Conservation (phyloP, 2,888 invertebrate species). For the Petrolisthes manimaculis region DNA sequence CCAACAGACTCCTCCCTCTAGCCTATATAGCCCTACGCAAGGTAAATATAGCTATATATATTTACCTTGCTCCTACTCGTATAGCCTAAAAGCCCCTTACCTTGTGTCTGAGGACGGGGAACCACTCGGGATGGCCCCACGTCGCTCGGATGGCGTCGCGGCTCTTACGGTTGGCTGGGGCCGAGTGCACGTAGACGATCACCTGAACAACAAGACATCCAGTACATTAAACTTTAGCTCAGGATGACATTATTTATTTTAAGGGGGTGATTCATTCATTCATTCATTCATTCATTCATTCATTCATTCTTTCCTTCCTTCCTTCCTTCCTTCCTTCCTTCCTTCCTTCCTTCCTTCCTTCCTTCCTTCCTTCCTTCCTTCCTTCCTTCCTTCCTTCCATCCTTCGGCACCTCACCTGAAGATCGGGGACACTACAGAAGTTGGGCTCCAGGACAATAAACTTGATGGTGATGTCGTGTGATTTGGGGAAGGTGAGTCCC, state of each 20-base stretch:
- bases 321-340: not conserved
- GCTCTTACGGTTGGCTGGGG: not conserved
- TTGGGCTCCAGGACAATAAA: not conserved
- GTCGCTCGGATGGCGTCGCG: conserved; percentile 24
- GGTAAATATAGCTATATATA: too few relatives aligned
- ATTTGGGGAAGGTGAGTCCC: not conserved
- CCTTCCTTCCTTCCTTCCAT: too few relatives aligned
- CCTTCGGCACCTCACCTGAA: not conserved
- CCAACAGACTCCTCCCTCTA: too few relatives aligned
- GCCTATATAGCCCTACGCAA: not conserved
- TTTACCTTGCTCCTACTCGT: too few relatives aligned
- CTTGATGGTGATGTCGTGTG: conserved; percentile 1
- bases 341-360: not conserved
- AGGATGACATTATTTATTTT: too few relatives aligned
- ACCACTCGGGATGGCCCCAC: conserved; percentile 27
- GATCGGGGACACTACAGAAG: conserved; percentile 15
- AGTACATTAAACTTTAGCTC: not conserved
- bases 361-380: too few relatives aligned
- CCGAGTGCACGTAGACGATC: conserved; percentile 39
- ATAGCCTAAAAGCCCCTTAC: too few relatives aligned
- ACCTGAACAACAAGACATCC: not conserved
- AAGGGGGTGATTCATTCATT: not conserved
- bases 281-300: not conserved
- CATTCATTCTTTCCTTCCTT: not conserved
- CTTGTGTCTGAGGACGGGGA: conserved; percentile 19